Evolutionary conservation across 2,888 invertebrate species (phyloP).

Genomic region (Gari tellinella): DNA sequence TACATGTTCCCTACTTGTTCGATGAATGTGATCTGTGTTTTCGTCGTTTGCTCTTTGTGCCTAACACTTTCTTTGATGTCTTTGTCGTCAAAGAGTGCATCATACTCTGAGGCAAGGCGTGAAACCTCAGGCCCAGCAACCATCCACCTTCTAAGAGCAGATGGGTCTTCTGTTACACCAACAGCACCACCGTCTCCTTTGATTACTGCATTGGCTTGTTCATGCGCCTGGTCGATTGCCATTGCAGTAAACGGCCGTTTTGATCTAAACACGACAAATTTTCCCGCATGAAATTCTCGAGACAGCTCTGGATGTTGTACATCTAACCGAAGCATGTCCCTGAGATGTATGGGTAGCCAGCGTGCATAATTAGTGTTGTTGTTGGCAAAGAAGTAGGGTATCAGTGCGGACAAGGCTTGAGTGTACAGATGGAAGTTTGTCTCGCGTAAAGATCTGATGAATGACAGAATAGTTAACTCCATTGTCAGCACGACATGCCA

Average conservation of each 20-base stretch:
- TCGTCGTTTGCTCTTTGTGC: too few species aligned
- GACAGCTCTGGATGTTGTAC: constrained; percentile 52
- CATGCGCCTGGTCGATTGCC: constrained; percentile 62
- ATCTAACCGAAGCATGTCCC: constrained; percentile 57
- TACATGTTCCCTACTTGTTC: too few species aligned
- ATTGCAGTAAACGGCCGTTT: too few species aligned
- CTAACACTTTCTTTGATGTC: too few species aligned
- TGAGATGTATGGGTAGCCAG: constrained; percentile 63
- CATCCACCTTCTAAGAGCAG: constrained; percentile 66
- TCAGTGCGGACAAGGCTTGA: constrained; percentile 9
- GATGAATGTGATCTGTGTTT: too few species aligned
- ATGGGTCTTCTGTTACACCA: constrained; percentile 63
- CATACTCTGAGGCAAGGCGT: too few species aligned
- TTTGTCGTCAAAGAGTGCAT: too few species aligned
- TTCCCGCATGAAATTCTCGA: constrained; percentile 54
- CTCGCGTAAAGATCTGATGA: too few species aligned
- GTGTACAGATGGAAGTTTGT: constrained; percentile 22
- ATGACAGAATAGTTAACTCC: too few species aligned
- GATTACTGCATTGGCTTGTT: too few species aligned
- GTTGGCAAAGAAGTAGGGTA: constrained; percentile 63
- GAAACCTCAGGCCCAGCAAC: too few species aligned
- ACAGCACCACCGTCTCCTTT: constrained; percentile 69
- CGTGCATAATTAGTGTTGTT: constrained; percentile 60
- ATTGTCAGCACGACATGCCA: too few species aligned
- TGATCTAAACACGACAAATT: constrained; percentile 58